Base-by-base conservation (phyloP, 2,888 invertebrate species). In the Plagodis pulveraria region DNA sequence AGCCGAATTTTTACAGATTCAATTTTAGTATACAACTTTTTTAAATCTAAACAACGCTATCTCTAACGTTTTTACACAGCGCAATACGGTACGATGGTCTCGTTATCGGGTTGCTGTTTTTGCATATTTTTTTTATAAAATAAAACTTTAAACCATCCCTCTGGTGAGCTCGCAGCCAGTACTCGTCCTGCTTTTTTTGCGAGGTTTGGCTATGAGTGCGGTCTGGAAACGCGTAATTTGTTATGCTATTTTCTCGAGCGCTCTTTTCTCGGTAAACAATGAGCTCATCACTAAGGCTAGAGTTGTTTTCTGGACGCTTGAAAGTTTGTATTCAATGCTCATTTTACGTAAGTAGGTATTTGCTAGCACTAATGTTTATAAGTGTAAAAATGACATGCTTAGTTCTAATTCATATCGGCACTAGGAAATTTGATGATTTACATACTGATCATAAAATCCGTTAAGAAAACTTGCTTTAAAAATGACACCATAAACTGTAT, bases 171-270 rank as follows among this genome's bases (percentile, higher is more conserved):
- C 66, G 69, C 74, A 67, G 70, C 69, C 56, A 61, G 66, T 65
- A 62, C 65, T 69, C 59, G 69, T 73, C 74, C 55, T 56, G 65
- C 59, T 68, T 67, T 76, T 79, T 77, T 75, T 70, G 63, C 64
- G 6, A 67, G 62, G 43, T 52, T 57, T 58, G 11, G n/a, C 12
- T 62, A 56, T 62, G 65, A 76, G 71, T 75, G 70, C 74, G 66
- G 73, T 68, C 73, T 78, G 63, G 60, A 70, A 74, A 70, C 65
- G 70, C 61, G 43, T 69, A 62, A 68, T 74, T 76, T 72, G 65
- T 63, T 66, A 63, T 68, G 62, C 58, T 48, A 43, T 67, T 63
- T 56, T 64, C 59, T 62, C 11, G 52, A 68, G 67, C 36, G 62
- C 54, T 62, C 54, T 60, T 63, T 48, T 50, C 63, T 61, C 58